Conservation (phyloP, 2,888 invertebrate species). For the Drosophila suboccidentalis region DNA sequence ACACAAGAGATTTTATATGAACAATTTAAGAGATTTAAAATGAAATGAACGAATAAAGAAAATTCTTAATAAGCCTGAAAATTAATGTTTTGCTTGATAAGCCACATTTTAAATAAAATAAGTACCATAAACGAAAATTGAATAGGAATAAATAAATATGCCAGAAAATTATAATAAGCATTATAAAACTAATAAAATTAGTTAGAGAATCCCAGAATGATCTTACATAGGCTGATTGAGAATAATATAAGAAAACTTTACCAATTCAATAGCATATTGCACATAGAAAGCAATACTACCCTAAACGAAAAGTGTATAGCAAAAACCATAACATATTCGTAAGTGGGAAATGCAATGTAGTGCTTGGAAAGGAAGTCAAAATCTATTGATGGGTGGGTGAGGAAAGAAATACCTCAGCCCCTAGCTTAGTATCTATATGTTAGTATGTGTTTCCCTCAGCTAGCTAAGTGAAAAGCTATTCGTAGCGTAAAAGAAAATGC, state of each 20-base stretch:
- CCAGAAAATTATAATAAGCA: too few relatives aligned
- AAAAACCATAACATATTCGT: conserved; percentile 20
- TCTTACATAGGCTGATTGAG: neutral
- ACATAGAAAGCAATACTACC: neutral
- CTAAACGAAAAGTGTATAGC: conserved; percentile 1
- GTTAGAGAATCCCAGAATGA: too few relatives aligned
- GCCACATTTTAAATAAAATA: too few relatives aligned
- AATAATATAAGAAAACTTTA: neutral
- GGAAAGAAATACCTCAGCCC: neutral
- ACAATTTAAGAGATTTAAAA: too few relatives aligned
- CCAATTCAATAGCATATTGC: neutral
- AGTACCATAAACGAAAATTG: too few relatives aligned
- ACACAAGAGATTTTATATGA: too few relatives aligned
- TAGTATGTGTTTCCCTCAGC: neutral
- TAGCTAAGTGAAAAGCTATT: conserved; percentile 26
- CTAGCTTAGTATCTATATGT: conserved; percentile 14
- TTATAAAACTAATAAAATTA: too few relatives aligned
- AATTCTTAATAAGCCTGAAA: too few relatives aligned
- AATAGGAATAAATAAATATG: too few relatives aligned
- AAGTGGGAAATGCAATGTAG: conserved; percentile 33
- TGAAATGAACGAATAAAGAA: too few relatives aligned
- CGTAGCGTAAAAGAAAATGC: conserved; percentile 56
- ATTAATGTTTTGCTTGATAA: too few relatives aligned
- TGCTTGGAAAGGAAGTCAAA: conserved; percentile 23
- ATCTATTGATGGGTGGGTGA: conserved; percentile 16